Percentiles rank a stretch among this genome's conserved stretches.
These are phyloP conservation scores for Drosophila paranaensis DNA, from an alignment of 2,888 invertebrate species.

Conservation along the genomic window DNA sequence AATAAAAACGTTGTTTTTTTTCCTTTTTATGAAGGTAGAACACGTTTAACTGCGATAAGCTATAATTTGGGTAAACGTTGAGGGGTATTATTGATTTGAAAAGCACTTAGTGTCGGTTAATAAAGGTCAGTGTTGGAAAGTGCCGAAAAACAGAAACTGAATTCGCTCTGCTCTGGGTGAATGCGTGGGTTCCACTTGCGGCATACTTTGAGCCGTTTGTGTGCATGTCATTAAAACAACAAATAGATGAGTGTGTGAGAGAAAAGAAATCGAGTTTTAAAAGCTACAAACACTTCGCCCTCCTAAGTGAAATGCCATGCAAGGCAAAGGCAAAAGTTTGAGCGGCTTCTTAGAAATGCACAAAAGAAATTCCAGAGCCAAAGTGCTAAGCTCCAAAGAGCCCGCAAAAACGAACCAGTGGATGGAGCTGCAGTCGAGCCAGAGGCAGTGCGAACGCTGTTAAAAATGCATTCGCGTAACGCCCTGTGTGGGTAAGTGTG, in stretches of 20 bases:
- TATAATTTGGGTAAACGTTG: slow-evolving; percentile 26
- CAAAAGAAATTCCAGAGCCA: slow-evolving; percentile 51
- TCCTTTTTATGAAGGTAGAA: slow-evolving; percentile 41
- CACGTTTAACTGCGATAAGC: slow-evolving; percentile 37
- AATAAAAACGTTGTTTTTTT: slow-evolving; percentile 60
- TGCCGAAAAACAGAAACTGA: background rate
- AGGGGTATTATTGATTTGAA: slow-evolving; percentile 50
- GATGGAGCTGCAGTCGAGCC: background rate
- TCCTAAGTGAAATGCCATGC: slow-evolving; percentile 27
- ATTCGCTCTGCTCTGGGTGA: background rate
- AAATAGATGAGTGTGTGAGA: background rate
- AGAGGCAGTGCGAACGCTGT: slow-evolving; percentile 1
- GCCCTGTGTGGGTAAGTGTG: slow-evolving; percentile 10
- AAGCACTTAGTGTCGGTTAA: slow-evolving; percentile 48
- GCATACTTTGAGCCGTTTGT: background rate
- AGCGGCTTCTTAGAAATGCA: slow-evolving; percentile 55
- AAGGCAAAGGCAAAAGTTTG: slow-evolving; percentile 27
- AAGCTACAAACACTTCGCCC: slow-evolving; percentile 27
- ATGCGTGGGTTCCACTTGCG: background rate
- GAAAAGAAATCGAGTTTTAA: background rate
- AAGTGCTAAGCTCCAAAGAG: slow-evolving; percentile 23
- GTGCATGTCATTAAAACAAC: background rate
- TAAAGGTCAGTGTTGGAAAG: slow-evolving; percentile 23
- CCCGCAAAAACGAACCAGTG: slow-evolving; percentile 2
- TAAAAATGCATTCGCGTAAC: slow-evolving; percentile 58